Base-by-base conservation (phyloP, 2,797 vertebrate genomes). In the Pristis pectinata region DNA sequence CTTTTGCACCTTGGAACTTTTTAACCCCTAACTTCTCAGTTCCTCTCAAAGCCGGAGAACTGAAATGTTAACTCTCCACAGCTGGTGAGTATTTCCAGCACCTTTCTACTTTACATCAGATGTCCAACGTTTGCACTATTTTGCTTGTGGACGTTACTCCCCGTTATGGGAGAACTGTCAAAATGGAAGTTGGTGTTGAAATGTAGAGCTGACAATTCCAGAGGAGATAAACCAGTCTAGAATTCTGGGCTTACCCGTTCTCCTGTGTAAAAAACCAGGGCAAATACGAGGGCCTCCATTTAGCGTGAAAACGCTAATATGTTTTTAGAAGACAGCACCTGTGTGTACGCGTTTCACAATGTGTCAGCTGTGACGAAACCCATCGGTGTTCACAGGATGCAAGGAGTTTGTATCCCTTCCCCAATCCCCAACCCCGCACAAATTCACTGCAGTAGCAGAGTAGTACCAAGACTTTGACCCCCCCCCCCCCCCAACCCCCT, bases 361-460 rank as follows among this genome's bases (percentile, higher is more conserved):
- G 27, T 34, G 83, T 4, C 27, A 22, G 7, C 22, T 83, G 44
- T 27, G 80, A 8, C 83, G 56, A 87, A 59, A 59, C 83, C 22
- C 5, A 87, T 41, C 77, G 24, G 70, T 24, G 70, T 27, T 85
- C 27, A 30, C 24, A 11, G 49, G 27, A 87, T 87, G 49, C 49
- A 13, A 85, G 67, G 67, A 70, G 70, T 70, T 70, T 17, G n/a
- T 70, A 11, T 70, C 67, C 67, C 67, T 70, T 70, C 67, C 22
- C 67, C 22, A 15, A 22, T 70, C 67, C 67, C 15, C 67, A 70
- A 70, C 2, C 67, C 22, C 49, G 94, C 34, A 82, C 0, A 0
- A 95, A 94, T 95, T 5, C 59, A 95, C 96, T 95, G 79, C 95
- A 77, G 59, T 94, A 44, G 95, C 96, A 72, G 1, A 11, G 30